Evolutionary conservation across 2,888 invertebrate genomes (phyloP).

Genomic region (Dasypolia templi): DNA sequence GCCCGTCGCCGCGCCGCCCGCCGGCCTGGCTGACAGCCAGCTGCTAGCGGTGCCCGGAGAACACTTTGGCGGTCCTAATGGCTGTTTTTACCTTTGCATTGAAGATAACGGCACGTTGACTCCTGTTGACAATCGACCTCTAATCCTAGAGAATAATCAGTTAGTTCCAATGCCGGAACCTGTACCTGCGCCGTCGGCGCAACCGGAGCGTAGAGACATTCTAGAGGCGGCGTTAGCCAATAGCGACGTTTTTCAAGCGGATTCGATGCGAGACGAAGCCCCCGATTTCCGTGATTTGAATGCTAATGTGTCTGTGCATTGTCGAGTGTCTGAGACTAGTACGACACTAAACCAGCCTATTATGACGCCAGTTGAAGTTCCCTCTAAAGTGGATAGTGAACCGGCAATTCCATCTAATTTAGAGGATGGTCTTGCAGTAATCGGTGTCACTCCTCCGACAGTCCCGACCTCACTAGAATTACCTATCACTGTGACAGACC

Average conservation of each 20-base stretch:
- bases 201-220: slow-evolving; percentile 92
- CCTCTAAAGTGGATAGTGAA: slow-evolving; percentile 87
- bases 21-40: slow-evolving; percentile 90
- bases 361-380: slow-evolving; percentile 95
- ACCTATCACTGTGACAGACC: slow-evolving; percentile 94
- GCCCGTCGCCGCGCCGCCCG: slow-evolving; percentile 68
- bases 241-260: slow-evolving; percentile 93
- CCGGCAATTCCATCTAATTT: slow-evolving; percentile 81
- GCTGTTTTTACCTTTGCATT: slow-evolving; percentile 94
- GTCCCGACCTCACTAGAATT: slow-evolving; percentile 93
- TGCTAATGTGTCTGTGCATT: slow-evolving; percentile 89
- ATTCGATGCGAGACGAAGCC: slow-evolving; percentile 88
- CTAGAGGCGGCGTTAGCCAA: slow-evolving; percentile 94
- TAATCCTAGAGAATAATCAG: slow-evolving; percentile 89
- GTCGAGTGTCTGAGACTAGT: slow-evolving; percentile 94
- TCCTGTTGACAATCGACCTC: slow-evolving; percentile 93
- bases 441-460: slow-evolving; percentile 89
- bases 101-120: slow-evolving; percentile 93
- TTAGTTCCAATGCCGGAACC: slow-evolving; percentile 86
- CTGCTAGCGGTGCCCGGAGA: slow-evolving; percentile 94
- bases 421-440: slow-evolving; percentile 90
- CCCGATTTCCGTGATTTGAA: slow-evolving; percentile 91
- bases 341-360: slow-evolving; percentile 94
- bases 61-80: slow-evolving; percentile 93
- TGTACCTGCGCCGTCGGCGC: slow-evolving; percentile 73